Percentiles rank a stretch among this genome's conserved stretches.
Evolutionary conservation across 2,888 invertebrate species (phyloP).

Genomic region (Platynereis dumerilii): DNA sequence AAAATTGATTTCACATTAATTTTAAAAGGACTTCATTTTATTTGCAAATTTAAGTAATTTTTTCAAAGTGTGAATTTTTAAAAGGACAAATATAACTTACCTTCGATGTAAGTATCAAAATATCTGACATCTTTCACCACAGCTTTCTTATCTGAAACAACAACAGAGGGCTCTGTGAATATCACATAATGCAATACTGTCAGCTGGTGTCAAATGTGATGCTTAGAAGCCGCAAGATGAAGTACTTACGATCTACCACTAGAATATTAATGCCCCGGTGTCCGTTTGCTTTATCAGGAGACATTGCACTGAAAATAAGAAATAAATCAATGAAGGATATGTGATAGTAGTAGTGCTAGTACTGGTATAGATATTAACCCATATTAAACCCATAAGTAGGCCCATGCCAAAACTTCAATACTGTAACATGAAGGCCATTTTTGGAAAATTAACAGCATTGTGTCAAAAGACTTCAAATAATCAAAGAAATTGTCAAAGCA

Average conservation of each 20-base stretch:
- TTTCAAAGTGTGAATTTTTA: no score
- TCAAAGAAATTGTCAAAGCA: no score
- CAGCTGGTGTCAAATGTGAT: background rate
- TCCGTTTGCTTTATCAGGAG: conserved; percentile 45
- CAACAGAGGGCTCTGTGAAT: background rate
- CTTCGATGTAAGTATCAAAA: conserved; percentile 60
- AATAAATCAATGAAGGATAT: background rate
- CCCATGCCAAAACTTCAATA: no score
- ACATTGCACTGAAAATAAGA: conserved; percentile 42
- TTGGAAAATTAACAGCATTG: no score
- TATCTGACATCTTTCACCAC: conserved; percentile 45
- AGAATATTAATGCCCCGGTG: conserved; percentile 55
- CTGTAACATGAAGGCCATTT: no score
- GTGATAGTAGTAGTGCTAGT: background rate
- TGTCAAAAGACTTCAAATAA: no score
- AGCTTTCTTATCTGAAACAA: conserved; percentile 49
- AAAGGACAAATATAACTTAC: conserved; percentile 39
- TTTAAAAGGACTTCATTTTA: no score
- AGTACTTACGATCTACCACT: conserved; percentile 52
- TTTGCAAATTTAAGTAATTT: no score
- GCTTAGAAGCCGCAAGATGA: no score
- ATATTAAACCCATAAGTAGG: no score
- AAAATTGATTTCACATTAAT: background rate
- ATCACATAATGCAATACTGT: background rate
- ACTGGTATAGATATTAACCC: no score